Conservation (phyloP, 2,113 vertebrate genomes). For the Pithys albifrons region DNA sequence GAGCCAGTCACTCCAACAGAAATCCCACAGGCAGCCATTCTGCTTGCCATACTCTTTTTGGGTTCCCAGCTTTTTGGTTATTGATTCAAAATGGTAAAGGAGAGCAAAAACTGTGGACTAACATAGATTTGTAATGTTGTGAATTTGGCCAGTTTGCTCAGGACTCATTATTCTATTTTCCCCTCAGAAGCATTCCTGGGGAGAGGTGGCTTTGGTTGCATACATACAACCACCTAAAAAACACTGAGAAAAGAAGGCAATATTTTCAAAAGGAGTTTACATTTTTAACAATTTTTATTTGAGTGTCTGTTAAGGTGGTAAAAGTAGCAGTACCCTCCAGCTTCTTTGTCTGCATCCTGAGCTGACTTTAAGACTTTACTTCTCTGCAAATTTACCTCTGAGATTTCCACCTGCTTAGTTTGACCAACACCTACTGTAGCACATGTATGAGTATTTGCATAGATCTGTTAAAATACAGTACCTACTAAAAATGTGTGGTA, state of each 20-base stretch:
- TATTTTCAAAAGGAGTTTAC: neutral
- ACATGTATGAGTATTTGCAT: neutral
- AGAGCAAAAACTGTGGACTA: neutral
- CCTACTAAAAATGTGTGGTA: neutral
- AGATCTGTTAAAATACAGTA: neutral
- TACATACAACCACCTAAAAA: neutral
- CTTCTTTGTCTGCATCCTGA: neutral
- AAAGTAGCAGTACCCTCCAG: neutral
- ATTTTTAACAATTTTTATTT: neutral
- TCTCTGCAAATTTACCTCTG: neutral
- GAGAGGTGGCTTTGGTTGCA: neutral
- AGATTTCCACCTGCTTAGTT: neutral
- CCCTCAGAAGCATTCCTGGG: neutral
- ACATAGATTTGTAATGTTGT: neutral
- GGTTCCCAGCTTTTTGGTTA: accelerated
- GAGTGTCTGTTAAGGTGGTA: neutral
- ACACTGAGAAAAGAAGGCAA: neutral
- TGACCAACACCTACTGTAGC: neutral
- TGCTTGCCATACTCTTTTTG: neutral
- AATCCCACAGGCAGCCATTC: neutral
- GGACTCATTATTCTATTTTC: neutral
- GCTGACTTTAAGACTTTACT: neutral
- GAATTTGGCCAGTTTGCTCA: neutral
- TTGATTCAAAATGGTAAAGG: neutral
- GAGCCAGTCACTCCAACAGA: neutral